These are phyloP conservation scores for Drosophila prosaltans DNA, from an alignment of 1,140 invertebrate species.

Conservation along the genomic window DNA sequence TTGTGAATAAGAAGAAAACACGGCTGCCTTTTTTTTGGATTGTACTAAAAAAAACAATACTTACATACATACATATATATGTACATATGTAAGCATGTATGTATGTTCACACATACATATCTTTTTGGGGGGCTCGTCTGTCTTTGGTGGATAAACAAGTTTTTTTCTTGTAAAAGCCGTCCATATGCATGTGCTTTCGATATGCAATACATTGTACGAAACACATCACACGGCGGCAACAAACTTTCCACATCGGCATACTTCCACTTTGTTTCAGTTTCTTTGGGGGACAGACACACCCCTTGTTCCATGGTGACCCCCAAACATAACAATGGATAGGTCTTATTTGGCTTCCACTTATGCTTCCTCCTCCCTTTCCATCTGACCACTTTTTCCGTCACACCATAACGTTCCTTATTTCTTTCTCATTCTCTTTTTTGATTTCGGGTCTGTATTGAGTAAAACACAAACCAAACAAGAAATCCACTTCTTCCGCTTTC, in stretches of 20 bases:
- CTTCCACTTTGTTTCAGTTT: background rate
- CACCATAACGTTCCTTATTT: no score
- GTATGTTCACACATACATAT: background rate
- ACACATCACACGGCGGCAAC: slow-evolving; percentile 28
- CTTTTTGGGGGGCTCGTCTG: slow-evolving; percentile 43
- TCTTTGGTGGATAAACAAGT: slow-evolving; percentile 52
- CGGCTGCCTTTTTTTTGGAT: slow-evolving; percentile 14
- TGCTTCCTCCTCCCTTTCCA: no score
- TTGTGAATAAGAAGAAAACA: slow-evolving; percentile 28
- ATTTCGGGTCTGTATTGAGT: no score
- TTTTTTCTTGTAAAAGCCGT: background rate
- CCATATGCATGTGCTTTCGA: slow-evolving; percentile 10
- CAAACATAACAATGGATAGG: no score
- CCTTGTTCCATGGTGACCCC: no score
- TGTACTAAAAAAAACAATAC: slow-evolving; percentile 30
- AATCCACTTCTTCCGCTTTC: no score
- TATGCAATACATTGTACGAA: slow-evolving; percentile 16
- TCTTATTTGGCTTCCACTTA: no score
- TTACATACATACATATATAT: background rate
- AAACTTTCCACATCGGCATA: slow-evolving; percentile 42
- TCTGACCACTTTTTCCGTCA: no score
- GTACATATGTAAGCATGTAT: no score
- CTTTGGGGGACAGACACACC: no score
- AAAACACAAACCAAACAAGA: no score
- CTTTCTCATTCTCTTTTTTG: no score